Evolutionary conservation across 1,140 invertebrate species (phyloP).

Genomic region (Cataglyphis hispanica): DNA sequence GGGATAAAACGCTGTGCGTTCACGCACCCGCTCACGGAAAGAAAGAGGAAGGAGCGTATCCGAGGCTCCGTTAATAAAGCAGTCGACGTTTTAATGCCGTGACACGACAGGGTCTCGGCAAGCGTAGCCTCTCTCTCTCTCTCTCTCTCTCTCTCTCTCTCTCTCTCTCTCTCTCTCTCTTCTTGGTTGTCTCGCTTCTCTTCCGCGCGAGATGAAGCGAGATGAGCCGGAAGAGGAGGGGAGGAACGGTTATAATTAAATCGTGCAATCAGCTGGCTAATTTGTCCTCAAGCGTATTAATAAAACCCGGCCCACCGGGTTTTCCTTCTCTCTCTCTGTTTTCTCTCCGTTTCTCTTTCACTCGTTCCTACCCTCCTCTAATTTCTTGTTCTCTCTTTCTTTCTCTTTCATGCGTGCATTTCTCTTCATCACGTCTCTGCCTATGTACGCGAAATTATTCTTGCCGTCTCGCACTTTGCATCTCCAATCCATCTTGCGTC

Average conservation of each 20-base stretch:
- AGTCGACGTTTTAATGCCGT: conserved; percentile 84
- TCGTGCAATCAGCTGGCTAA: conserved; percentile 85
- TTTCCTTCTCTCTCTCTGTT: conserved; percentile 29
- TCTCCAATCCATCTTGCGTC: conserved; percentile 32
- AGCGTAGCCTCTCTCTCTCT: conserved; percentile 57
- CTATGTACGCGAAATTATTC: conserved; percentile 71
- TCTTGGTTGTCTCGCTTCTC: neutral
- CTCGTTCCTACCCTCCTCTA: neutral
- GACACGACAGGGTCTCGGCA: conserved; percentile 78
- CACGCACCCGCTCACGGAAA: conserved; percentile 56
- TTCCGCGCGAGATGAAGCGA: conserved; percentile 55
- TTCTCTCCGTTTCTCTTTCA: neutral
- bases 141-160: conserved; percentile 47
- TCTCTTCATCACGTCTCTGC: conserved; percentile 24
- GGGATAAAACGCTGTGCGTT: conserved; percentile 62
- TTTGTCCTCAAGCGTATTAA: conserved; percentile 86
- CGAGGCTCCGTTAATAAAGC: conserved; percentile 83
- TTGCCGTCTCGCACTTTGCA: conserved; percentile 71
- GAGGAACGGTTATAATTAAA: conserved; percentile 83
- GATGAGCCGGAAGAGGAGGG: conserved; percentile 70
- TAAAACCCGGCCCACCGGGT: conserved; percentile 81
- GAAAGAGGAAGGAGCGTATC: conserved; percentile 64
- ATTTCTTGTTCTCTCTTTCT: conserved; percentile 17
- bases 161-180: conserved; percentile 33
- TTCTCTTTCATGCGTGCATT: neutral